These are phyloP conservation scores for Alaudala cheleensis DNA, from an alignment of 2,113 vertebrate species.

Conservation along the genomic window DNA sequence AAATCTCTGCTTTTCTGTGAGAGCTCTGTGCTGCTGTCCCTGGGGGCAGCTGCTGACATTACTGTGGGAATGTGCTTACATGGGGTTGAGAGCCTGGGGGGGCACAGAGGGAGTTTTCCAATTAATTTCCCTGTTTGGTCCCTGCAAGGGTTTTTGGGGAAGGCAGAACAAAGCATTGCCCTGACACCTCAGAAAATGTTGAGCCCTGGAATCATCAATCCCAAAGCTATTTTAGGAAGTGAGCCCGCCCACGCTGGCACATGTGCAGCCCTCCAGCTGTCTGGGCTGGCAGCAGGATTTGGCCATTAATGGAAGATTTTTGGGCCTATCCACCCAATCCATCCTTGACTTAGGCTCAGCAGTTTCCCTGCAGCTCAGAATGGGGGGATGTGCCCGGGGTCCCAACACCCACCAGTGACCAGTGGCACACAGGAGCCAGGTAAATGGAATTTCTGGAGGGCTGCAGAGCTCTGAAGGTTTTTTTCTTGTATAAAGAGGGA, in stretches of 20 bases:
- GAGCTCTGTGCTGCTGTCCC: neutral
- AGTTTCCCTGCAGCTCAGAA: neutral
- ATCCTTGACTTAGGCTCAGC: neutral
- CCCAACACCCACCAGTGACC: rapidly evolving
- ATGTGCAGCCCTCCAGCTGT: neutral
- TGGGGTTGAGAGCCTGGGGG: neutral
- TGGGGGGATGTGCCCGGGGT: rapidly evolving
- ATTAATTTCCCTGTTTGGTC: neutral
- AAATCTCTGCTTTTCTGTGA: neutral
- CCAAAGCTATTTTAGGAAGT: neutral
- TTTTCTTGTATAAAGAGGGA: rapidly evolving
- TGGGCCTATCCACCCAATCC: rapidly evolving
- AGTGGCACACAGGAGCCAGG: rapidly evolving
- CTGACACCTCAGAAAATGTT: neutral
- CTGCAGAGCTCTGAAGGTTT: neutral
- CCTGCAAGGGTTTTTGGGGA: rapidly evolving
- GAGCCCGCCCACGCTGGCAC: neutral
- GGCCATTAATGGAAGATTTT: neutral
- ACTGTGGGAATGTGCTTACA: rapidly evolving
- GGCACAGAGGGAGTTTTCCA: neutral
- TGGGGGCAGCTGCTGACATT: neutral
- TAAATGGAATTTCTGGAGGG: neutral
- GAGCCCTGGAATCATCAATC: neutral
- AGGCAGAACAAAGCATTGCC: neutral
- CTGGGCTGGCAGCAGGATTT: neutral